Base-by-base conservation (phyloP, 2,797 vertebrate genomes). In the Centroberyx gerrardi region DNA sequence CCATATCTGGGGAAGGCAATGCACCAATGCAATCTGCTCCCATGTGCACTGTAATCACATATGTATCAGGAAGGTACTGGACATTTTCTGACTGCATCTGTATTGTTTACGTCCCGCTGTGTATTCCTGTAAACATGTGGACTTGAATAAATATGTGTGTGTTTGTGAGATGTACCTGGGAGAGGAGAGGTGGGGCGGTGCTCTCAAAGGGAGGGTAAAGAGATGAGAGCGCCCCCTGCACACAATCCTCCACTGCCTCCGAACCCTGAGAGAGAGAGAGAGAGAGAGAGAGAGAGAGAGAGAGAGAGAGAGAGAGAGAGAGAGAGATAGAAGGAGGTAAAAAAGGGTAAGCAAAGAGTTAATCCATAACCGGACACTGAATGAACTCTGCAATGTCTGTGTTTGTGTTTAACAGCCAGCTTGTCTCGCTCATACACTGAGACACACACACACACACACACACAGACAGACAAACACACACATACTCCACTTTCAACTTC, bases 141-240 rank as follows among this genome's bases (percentile, higher is more conserved):
- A 29, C 14, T 67, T 9, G 18, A 38, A 59, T 22, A 36, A 38
- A 68, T 33, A 55, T n/a, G 48, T 46, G 61, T 9, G 8, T 44
- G 33, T 10, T 18, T 49, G 54, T 33, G 48, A 3, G 17, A 6
- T 36, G 0, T 79, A 96, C 97, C 93, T 98, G 97, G 62, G 96
- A 96, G 72, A 98, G 94, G 49, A 98, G 94, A 2, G 97, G 97
- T 0, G 97, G 97, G 0, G 97, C 97, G 0, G 97, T 98, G 70
- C 96, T 97, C 91, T 97, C 96, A 29, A 98, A 98, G 0, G 97
- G 97, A 13, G 97, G 97, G 62, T 98, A 98, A 59, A 98, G 95
- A 5, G 97, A 96, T 0, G 97, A 96, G 2, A 98, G 95, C 0
- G 97, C 97, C 93, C 96, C 96, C 93, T 98, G 97, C 40, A 98